Conservation (phyloP, 2,797 vertebrate species). For the Ispidina lecontei region DNA sequence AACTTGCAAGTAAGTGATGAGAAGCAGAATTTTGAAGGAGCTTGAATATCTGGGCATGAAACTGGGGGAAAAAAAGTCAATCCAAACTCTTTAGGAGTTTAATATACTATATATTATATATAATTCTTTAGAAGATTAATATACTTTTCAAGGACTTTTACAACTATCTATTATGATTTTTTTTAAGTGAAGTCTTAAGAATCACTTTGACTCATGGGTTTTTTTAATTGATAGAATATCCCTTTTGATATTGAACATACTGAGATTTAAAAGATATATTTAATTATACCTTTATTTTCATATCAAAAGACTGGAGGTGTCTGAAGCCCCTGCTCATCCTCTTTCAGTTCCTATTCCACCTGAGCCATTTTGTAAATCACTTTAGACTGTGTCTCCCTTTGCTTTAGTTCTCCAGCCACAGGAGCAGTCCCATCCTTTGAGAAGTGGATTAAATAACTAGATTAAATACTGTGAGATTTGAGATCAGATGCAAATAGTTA, state of each 20-base stretch:
- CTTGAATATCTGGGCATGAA: not conserved
- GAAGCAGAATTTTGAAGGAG: not conserved
- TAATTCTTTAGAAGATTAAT: not conserved
- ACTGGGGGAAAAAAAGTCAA: not conserved
- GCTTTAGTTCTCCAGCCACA: not conserved
- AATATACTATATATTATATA: too few relatives aligned
- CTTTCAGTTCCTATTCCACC: not conserved
- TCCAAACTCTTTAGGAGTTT: not conserved
- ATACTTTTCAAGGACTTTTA: not conserved
- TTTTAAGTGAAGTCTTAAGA: not conserved
- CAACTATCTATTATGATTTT: not conserved
- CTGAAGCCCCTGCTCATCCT: not conserved
- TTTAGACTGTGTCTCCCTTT: not conserved
- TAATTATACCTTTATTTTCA: not conserved
- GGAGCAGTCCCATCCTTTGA: not conserved
- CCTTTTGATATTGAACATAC: not conserved
- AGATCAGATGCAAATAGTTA: constrained; percentile 32
- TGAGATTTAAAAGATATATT: not conserved
- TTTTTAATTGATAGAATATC: not conserved
- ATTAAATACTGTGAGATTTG: constrained; percentile 11
- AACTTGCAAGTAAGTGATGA: not conserved
- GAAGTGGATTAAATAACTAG: not conserved
- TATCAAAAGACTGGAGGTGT: not conserved
- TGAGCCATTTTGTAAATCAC: not conserved
- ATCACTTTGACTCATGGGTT: not conserved